phyloP scores from a whole-genome alignment of 2,888 invertebrate genomes.

The Argyresthia albistria region DNA sequence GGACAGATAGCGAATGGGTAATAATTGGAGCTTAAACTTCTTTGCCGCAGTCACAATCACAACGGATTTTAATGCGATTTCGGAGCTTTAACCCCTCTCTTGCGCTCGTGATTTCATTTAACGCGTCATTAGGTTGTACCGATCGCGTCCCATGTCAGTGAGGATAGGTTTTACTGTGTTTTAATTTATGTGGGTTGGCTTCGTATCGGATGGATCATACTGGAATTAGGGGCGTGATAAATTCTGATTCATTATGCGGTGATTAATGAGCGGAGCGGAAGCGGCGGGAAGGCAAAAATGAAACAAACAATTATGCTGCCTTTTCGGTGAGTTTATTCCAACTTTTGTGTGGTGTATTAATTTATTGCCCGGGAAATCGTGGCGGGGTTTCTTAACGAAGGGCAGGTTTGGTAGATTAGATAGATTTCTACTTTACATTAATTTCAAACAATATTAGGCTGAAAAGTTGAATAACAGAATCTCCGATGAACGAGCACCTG shows the following conservation, averaged over 20 bases:
- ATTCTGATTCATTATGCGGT: neutral
- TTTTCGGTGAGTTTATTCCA: too few relatives aligned
- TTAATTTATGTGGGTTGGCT: conserved; percentile 2
- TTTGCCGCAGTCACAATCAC: conserved; percentile 37
- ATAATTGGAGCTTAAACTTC: conserved; percentile 59
- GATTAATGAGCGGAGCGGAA: neutral
- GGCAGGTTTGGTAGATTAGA: too few relatives aligned
- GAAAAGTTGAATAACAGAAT: too few relatives aligned
- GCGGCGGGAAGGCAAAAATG: too few relatives aligned
- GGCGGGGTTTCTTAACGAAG: too few relatives aligned
- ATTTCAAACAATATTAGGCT: too few relatives aligned
- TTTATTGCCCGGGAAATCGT: too few relatives aligned
- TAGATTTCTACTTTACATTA: too few relatives aligned
- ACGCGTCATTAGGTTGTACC: conserved; percentile 30
- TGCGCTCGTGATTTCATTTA: conserved; percentile 33
- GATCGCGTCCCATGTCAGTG: neutral
- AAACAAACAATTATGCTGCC: too few relatives aligned
- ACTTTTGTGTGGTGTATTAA: too few relatives aligned
- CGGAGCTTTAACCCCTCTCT: conserved; percentile 20
- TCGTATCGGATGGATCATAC: neutral
- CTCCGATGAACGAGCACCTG: too few relatives aligned
- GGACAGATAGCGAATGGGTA: conserved; percentile 61
- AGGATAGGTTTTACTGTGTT: neutral
- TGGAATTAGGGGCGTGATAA: neutral
- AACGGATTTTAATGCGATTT: conserved; percentile 44